Base-by-base conservation (phyloP, 2,113 vertebrate genomes). In the Prochilodus magdalenae region DNA sequence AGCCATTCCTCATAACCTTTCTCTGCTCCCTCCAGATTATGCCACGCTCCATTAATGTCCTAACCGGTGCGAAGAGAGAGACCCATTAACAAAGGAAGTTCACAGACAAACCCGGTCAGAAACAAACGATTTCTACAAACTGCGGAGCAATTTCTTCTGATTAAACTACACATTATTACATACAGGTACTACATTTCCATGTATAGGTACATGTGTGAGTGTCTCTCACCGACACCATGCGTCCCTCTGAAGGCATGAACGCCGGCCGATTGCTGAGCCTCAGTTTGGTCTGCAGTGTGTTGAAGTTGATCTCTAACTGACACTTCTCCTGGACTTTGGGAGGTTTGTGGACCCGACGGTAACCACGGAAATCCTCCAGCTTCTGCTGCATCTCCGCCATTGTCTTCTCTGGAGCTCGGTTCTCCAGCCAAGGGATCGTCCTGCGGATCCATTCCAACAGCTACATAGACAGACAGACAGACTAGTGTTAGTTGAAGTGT, bases 281-380 rank as follows among this genome's bases (percentile, higher is more conserved):
- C 71, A 99, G 95, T 75, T 99, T 99, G 18, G 97, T 98, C 93
- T 99, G 97, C 85, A 98, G 90, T 0, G 97, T 99, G 93, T 99
- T 99, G 93, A 98, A 99, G 94, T 97, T 97, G 92, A 99, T 99
- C 92, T 99, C 97, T 84, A 98, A 93, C 91, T 97, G 97, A 47
- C 97, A 97, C 53, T 98, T 98, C 91, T 97, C 97, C 80, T 98
- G 97, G 60, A 97, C 97, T 84, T 98, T 97, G 65, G 97, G 97
- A 0, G 97, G 97, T 40, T 98, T 99, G 90, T 97, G 97, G 5
- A 96, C 94, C 0, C 96, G 90, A 13, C 97, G 94, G 88, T 98
- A 99, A 63, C 96, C 97, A 0, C 97, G 94, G 92, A 98, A 99
- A 59, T 99, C 97, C 81, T 98, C 97, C 91, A 98, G 92, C 81